A percentile compares a stretch with the other conserved stretches of the same genome.
Conservation (phyloP, 2,797 vertebrate genomes). For the Cossypha polioptera region DNA sequence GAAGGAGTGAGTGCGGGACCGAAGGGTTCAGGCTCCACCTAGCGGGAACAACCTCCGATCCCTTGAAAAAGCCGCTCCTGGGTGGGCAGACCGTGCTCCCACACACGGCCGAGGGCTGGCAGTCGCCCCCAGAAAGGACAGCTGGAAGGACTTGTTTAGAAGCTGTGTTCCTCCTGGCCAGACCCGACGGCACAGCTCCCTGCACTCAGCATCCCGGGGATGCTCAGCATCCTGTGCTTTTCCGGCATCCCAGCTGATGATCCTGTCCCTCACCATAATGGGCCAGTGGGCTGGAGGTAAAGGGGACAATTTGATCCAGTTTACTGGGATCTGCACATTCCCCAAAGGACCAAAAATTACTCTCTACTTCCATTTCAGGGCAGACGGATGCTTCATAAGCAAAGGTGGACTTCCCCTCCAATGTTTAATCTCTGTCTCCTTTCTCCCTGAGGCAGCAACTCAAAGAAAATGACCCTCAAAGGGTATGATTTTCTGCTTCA, state of each 20-base stretch:
- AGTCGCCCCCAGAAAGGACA: neutral
- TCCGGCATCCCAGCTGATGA: neutral
- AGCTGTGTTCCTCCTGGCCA: neutral
- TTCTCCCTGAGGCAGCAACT: conserved; percentile 32
- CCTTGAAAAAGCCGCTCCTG: neutral
- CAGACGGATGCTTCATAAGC: neutral
- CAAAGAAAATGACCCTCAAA: conserved; percentile 55
- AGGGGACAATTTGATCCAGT: neutral
- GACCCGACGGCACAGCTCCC: neutral
- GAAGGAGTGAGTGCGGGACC: neutral
- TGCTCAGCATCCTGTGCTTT: neutral
- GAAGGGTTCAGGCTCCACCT: conserved; percentile 68
- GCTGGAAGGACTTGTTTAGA: neutral
- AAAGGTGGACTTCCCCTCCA: neutral
- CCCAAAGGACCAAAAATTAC: neutral
- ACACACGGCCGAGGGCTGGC: neutral
- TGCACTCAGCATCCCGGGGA: neutral
- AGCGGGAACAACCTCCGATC: conserved; percentile 33
- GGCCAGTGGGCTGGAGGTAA: neutral
- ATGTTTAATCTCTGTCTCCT: conserved; percentile 24
- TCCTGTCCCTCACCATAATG: accelerated
- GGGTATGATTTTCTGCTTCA: conserved; percentile 39
- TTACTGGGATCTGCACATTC: neutral
- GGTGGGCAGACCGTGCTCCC: neutral
- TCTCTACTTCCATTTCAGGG: neutral